Conservation (phyloP, 1,140 invertebrate species). For the Nymphalis io region DNA sequence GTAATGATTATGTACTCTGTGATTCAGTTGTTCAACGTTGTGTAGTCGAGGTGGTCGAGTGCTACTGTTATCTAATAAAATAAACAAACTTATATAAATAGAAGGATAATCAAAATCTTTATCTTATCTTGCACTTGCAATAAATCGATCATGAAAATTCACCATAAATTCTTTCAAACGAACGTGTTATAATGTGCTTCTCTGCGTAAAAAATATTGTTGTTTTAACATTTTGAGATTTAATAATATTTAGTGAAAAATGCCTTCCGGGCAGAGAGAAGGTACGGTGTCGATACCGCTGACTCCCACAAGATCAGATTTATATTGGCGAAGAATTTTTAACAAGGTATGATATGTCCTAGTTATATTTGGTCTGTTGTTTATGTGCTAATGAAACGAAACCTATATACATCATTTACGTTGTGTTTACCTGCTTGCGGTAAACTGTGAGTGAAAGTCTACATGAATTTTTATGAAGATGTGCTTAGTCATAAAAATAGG, state of each 20-base stretch:
- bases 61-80: constrained; percentile 1
- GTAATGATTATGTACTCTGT: too few species aligned
- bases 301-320: constrained; percentile 72
- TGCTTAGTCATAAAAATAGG: too few species aligned
- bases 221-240: not conserved
- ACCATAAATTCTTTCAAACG: constrained; percentile 32
- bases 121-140: constrained; percentile 58
- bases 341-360: constrained; percentile 57
- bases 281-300: constrained; percentile 69
- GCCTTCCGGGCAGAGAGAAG: constrained; percentile 64
- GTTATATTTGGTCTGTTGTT: constrained; percentile 15
- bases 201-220: constrained; percentile 16
- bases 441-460: constrained; percentile 29
- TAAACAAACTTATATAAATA: constrained; percentile 34
- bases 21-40: constrained; percentile 19
- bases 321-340: constrained; percentile 76
- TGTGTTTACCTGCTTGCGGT: constrained; percentile 24
- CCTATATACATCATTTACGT: not conserved
- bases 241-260: constrained; percentile 57
- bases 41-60: constrained; percentile 3
- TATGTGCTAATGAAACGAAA: constrained; percentile 11
- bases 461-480: not conserved
- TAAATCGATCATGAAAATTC: constrained; percentile 60
- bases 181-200: constrained; percentile 46
- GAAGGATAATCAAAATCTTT: constrained; percentile 42